These are phyloP conservation scores for Lasioglossum albipes DNA, from an alignment of 1,140 invertebrate genomes.

Conservation along the genomic window DNA sequence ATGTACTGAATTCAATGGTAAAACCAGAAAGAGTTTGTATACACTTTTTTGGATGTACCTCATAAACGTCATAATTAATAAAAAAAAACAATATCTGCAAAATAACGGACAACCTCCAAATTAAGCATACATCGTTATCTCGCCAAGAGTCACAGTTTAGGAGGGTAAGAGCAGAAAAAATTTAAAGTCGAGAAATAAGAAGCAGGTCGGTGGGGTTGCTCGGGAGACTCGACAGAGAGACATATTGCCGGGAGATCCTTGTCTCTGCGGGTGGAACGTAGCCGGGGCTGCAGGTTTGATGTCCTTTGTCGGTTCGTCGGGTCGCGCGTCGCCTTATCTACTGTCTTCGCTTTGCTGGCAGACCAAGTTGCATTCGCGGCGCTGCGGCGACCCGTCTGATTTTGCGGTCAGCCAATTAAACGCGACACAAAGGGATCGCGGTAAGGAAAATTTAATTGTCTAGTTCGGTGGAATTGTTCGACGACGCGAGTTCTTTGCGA, in stretches of 20 bases:
- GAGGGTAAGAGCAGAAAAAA: no score
- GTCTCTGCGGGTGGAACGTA: background rate
- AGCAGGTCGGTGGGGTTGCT: no score
- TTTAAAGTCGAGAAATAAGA: no score
- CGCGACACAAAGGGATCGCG: conserved; percentile 21
- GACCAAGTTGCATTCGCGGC: background rate
- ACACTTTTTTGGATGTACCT: no score
- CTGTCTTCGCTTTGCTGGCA: no score
- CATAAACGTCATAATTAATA: no score
- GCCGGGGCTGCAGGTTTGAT: background rate
- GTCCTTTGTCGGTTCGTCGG: conserved; percentile 32
- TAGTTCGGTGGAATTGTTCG: background rate
- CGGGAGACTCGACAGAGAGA: conserved; percentile 28
- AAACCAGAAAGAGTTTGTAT: no score
- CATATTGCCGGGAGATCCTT: conserved; percentile 41
- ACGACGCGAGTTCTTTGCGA: background rate
- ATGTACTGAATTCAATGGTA: no score
- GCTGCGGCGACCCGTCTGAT: conserved; percentile 13
- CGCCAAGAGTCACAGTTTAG: no score
- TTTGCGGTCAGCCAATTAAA: conserved; percentile 48
- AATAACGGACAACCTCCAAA: no score
- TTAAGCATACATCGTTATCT: no score
- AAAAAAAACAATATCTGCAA: no score
- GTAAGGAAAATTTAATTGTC: conserved; percentile 38
- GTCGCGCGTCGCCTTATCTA: conserved; percentile 18